phyloP scores from a whole-genome alignment of 2,797 vertebrate genomes.

The Mus spretus region DNA sequence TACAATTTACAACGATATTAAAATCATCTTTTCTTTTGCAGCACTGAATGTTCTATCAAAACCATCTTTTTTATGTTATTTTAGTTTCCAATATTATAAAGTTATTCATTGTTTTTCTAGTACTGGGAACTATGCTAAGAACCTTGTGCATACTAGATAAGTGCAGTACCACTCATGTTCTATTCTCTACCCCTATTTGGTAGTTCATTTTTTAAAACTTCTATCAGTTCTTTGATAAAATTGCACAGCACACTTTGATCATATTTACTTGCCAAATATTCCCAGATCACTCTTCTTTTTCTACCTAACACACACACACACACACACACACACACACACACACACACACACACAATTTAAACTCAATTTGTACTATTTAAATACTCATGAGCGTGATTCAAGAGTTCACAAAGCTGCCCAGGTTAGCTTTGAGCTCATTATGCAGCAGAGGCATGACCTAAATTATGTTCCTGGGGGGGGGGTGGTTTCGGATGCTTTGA shows the following conservation, averaged over 20 bases:
- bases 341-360: neutral
- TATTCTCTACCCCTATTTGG: too few relatives aligned
- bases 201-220: neutral
- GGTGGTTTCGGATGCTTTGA: neutral
- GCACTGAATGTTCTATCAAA: constrained; percentile 38
- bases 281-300: neutral
- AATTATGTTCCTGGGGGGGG: neutral
- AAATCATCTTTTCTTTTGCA: neutral
- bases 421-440: neutral
- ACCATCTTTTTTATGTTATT: constrained; percentile 10
- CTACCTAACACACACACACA: neutral
- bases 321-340: neutral
- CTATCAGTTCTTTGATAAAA: neutral
- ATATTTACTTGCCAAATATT: neutral
- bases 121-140: neutral
- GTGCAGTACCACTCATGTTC: neutral
- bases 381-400: neutral
- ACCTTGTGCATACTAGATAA: neutral
- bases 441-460: neutral
- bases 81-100: constrained; percentile 11
- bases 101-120: neutral
- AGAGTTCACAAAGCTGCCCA: neutral
- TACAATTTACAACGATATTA: constrained; percentile 43
- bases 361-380: neutral
- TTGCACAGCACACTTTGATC: neutral